phyloP scores from a whole-genome alignment of 2,797 vertebrate genomes.

The Aphelocoma californica region DNA sequence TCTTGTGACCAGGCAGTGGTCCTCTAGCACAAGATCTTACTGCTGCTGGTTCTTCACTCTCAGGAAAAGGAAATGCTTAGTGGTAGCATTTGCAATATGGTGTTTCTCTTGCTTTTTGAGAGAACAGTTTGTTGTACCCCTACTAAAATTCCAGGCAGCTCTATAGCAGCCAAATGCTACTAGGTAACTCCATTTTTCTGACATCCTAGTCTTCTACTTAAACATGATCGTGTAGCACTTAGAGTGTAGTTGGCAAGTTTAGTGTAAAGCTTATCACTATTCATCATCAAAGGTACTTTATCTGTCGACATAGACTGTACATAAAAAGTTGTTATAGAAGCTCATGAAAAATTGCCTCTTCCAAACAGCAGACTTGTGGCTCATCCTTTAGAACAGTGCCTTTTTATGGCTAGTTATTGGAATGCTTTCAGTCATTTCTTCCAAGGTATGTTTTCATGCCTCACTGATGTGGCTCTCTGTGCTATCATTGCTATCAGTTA shows the following conservation, averaged over 20 bases:
- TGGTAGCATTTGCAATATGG: background rate
- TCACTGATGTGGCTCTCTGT: background rate
- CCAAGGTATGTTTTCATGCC: background rate
- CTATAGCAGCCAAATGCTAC: background rate
- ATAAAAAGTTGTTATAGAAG: background rate
- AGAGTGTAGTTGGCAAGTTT: background rate
- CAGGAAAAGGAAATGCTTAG: background rate
- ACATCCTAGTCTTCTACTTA: background rate
- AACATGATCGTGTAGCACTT: background rate
- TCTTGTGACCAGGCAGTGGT: background rate
- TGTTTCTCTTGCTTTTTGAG: background rate
- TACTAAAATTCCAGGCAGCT: background rate
- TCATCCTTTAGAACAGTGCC: background rate
- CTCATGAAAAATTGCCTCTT: background rate
- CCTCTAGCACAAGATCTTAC: background rate
- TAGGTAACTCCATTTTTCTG: background rate
- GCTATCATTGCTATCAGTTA: background rate
- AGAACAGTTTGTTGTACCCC: background rate
- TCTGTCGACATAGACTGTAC: background rate
- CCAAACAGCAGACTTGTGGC: background rate
- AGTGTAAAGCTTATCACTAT: background rate
- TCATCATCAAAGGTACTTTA: background rate
- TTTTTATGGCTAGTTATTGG: background rate
- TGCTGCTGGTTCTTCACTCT: background rate
- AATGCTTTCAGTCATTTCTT: background rate